Evolutionary conservation across 1,140 invertebrate genomes (phyloP), one percentile per base, ranked within the genome.

Genomic region (Diabrotica virgifera): DNA sequence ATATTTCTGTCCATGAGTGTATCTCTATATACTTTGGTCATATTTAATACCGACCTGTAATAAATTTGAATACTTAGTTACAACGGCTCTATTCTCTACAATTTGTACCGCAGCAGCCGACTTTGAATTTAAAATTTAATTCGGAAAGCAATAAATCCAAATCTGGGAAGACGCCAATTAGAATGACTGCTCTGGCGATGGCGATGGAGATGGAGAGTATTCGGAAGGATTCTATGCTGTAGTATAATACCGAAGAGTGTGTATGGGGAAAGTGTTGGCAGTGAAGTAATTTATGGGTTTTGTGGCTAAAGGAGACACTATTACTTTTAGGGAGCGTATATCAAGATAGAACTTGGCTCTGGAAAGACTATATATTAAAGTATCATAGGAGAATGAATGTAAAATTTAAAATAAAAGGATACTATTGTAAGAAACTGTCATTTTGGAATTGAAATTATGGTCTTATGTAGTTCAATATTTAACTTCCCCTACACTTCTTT

Each of bases 121-220:
- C 56, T 59, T 66, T 62, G 50, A 60, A 65, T 52, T 52, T 36
- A 57, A 46, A 50, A 55, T 58, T 62, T 37, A 52, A 62, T 62
- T 62, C 55, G 36, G 37, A 36, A 57, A 57, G 24, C 55, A 57
- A 57, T 57, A 57, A 57, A 57, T 57, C 12, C 24, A 57, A 37
- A 57, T 57, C 24, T 36, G 24, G 55, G 55, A 57, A 37, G 55
- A 36, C 55, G 35, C 55, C 55, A 37, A 57, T 57, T 57, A 57
- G 55, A 57, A 36, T 57, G 55, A n/a, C 55, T 57, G 36, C 5
- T 13, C 10, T 24, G 14, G 24, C 2, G 36, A 55, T 24, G 14
- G 24, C 2, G 36, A 55, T 14, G 0, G 53, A 11, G 36, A 36
- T 57, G 24, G 8, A 10, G 40, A 46, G n/a, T 10, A 46, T 46